These are phyloP conservation scores for Myopa testacea DNA, from an alignment of 2,888 invertebrate genomes.

Conservation along the genomic window DNA sequence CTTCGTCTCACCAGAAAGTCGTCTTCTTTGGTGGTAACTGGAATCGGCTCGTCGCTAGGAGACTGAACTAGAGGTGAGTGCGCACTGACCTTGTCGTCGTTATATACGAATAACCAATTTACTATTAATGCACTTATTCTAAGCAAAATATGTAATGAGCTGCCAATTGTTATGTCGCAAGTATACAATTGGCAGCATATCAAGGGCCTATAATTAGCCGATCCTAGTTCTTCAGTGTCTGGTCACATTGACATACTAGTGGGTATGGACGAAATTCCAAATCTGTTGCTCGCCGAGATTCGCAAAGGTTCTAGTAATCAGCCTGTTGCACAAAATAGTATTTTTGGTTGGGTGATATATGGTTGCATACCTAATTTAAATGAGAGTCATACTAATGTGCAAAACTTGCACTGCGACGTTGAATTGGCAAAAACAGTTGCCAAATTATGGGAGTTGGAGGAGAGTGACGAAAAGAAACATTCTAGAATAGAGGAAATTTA, in stretches of 20 bases:
- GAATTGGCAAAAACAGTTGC: neutral
- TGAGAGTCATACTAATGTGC: neutral
- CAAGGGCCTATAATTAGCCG: neutral
- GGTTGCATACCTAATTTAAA: neutral
- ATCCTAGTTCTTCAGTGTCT: neutral
- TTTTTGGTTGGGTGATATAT: neutral
- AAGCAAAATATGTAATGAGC: neutral
- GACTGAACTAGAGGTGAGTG: neutral
- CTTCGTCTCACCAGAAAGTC: slow-evolving; percentile 9
- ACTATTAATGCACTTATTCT: slow-evolving; percentile 2
- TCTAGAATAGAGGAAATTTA: neutral
- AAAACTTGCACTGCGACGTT: neutral
- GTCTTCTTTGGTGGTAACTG: neutral
- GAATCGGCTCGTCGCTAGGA: neutral
- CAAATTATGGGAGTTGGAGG: neutral
- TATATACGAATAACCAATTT: neutral
- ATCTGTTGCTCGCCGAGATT: neutral
- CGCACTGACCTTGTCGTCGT: neutral
- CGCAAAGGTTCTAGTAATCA: neutral
- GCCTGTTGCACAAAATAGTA: neutral
- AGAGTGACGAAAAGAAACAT: neutral
- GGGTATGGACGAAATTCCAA: neutral
- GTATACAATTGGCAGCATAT: slow-evolving; percentile 12
- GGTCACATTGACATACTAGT: neutral
- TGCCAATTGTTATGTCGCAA: neutral